Percentiles rank a stretch among this genome's conserved stretches.
phyloP scores from a whole-genome alignment of 1,140 invertebrate species.

The Aporrectodea caliginosa region DNA sequence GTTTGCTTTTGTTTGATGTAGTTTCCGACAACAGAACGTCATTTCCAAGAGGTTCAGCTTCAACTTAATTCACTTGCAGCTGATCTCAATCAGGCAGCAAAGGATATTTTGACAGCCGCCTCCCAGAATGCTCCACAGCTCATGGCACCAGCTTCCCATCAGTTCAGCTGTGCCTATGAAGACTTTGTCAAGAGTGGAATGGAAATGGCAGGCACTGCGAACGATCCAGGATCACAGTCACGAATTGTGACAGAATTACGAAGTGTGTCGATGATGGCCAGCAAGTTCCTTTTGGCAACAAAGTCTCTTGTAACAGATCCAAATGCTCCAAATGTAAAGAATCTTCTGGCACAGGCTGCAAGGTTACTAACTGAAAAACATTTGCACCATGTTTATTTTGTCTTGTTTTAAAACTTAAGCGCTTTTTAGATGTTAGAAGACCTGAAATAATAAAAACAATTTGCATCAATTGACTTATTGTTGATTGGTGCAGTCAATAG shows the following conservation, averaged over 20 bases:
- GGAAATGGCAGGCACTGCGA: slow-evolving; percentile 21
- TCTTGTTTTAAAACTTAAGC: too few relatives aligned
- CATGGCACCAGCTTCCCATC: slow-evolving; percentile 69
- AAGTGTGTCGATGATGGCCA: slow-evolving; percentile 41
- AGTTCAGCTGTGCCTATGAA: slow-evolving; percentile 63
- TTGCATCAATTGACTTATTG: too few relatives aligned
- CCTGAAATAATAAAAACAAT: too few relatives aligned
- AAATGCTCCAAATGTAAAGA: slow-evolving; percentile 13
- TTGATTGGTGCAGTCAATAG: too few relatives aligned
- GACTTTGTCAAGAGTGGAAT: slow-evolving; percentile 29
- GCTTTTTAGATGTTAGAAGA: too few relatives aligned
- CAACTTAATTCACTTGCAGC: slow-evolving; percentile 78
- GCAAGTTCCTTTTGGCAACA: slow-evolving; percentile 78
- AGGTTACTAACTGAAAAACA: slow-evolving; percentile 61
- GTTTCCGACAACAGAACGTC: slow-evolving; percentile 45
- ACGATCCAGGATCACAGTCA: slow-evolving; percentile 9
- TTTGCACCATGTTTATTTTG: too few relatives aligned
- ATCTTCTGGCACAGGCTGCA: slow-evolving; percentile 63
- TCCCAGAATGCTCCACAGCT: slow-evolving; percentile 47
- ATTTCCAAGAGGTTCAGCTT: slow-evolving; percentile 69
- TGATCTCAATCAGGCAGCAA: slow-evolving; percentile 60
- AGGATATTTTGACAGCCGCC: slow-evolving; percentile 19
- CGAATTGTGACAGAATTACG: slow-evolving; percentile 5
- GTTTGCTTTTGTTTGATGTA: too few relatives aligned
- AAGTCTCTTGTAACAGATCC: slow-evolving; percentile 86